phyloP scores from a whole-genome alignment of 2,888 invertebrate genomes.

The Teleiodes luculella region DNA sequence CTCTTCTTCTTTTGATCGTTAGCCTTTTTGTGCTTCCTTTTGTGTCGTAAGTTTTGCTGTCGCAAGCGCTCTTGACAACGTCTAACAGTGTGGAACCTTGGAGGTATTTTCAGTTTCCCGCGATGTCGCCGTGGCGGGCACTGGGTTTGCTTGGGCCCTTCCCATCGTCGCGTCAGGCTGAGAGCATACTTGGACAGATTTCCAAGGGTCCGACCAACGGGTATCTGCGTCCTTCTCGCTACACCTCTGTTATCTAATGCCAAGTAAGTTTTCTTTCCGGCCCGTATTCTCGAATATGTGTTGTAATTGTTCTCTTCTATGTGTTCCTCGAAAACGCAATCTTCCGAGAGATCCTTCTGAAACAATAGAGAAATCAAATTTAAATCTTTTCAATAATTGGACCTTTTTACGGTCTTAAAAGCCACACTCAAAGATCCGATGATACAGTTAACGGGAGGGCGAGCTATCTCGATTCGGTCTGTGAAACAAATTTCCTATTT shows the following conservation, averaged over 20 bases:
- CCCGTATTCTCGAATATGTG: constrained; percentile 86
- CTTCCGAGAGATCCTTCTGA: constrained; percentile 90
- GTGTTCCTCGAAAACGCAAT: constrained; percentile 92
- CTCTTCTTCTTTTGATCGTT: constrained; percentile 72
- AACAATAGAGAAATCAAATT: constrained; percentile 73
- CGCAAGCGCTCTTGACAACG: constrained; percentile 73
- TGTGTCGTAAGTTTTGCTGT: constrained; percentile 61
- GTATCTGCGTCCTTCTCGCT: constrained; percentile 85
- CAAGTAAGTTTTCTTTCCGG: constrained; percentile 84
- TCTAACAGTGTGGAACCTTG: constrained; percentile 51
- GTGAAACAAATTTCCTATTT: constrained; percentile 49
- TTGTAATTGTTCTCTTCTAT: constrained; percentile 92
- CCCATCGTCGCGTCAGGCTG: constrained; percentile 71
- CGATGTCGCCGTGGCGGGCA: constrained; percentile 64
- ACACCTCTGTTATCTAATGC: constrained; percentile 86
- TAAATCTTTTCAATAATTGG: too few species aligned
- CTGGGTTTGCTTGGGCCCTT: constrained; percentile 52
- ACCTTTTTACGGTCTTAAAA: too few species aligned
- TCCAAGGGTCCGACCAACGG: constrained; percentile 82
- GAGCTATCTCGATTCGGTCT: too few species aligned
- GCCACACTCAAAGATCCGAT: too few species aligned
- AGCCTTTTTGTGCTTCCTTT: constrained; percentile 74
- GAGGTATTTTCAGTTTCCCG: constrained; percentile 65
- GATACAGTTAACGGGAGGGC: too few species aligned
- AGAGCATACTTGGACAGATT: constrained; percentile 86